Evolutionary conservation across 1,140 invertebrate species (phyloP).

Genomic region (Goniozus legneri): DNA sequence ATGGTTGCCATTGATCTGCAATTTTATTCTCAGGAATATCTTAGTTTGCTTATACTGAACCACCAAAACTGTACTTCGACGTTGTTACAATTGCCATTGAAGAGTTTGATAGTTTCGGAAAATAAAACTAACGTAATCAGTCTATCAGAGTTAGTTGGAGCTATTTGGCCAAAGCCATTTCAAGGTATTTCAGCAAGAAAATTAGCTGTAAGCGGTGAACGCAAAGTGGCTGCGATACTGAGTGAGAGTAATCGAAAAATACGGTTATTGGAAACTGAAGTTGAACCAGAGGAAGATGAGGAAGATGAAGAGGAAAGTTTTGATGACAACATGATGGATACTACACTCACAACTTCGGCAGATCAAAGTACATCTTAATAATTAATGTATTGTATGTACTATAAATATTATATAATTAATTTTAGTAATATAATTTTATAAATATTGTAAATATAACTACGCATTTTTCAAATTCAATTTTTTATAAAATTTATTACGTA

Average conservation of each 20-base stretch:
- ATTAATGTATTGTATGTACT: too few species aligned
- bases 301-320: conserved; percentile 59
- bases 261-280: conserved; percentile 87
- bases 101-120: conserved; percentile 43
- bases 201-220: conserved; percentile 80
- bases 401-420: too few species aligned
- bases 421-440: not conserved
- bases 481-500: too few species aligned
- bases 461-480: too few species aligned
- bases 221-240: conserved; percentile 85
- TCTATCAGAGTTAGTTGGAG: conserved; percentile 55
- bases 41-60: conserved; percentile 73
- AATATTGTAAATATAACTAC: not conserved
- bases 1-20: conserved; percentile 63
- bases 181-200: conserved; percentile 70
- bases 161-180: conserved; percentile 58
- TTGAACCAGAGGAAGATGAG: conserved; percentile 84
- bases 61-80: conserved; percentile 55
- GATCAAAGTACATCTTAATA: too few species aligned
- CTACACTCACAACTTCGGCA: conserved; percentile 12
- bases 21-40: conserved; percentile 76
- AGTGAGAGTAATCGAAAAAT: conserved; percentile 77
- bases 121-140: conserved; percentile 40
- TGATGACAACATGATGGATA: conserved; percentile 50
- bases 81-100: conserved; percentile 67